Base-by-base conservation (phyloP, 1,140 invertebrate species). In the Harlomillsia oculata region DNA sequence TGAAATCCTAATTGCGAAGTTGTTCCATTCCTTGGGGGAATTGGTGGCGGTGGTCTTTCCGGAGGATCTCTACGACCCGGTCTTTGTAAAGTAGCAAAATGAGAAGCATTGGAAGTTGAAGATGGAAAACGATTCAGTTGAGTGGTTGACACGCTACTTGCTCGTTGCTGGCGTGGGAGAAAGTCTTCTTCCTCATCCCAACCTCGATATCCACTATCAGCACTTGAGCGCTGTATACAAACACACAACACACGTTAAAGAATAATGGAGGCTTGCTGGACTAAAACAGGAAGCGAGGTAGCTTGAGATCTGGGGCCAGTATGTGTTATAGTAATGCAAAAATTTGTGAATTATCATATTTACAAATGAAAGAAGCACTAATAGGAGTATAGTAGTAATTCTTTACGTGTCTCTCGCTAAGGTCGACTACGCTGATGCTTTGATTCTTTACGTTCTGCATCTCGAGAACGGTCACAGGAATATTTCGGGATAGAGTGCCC, bases 181-280 rank as follows among this genome's bases (percentile, higher is more conserved):
- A 56, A 32, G 16, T 60, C 59, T 23, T 56, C 60, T 25, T 74
- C 71, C 28, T 67, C 60, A 43, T 75, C 72, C 70, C 72, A 74
- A 25, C 72, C 72, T n/a, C 68, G 67, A 59, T 74, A 74, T 6
- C 72, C 70, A 57, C 68, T 72, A 49, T 74, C 71, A 56, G 69
- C 58, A 59, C 70, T 71, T 45, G 68, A 66, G 45, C 68, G 67
- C 72, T 68, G 20, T 14, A 56, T 34, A 34, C 32, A 34, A 34
- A 9, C 8, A 34, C 32, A 34, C n/a, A 34, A n/a, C 32, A 34
- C 32, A 34, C 32, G n/a, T 34, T n/a, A n/a, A n/a, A n/a, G n/a
- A n/a, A n/a, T n/a, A n/a, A n/a, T n/a, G n/a, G n/a, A n/a, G n/a
- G n/a, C n/a, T n/a, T n/a, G n/a, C n/a, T n/a, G n/a, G n/a, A n/a